Evolutionary conservation across 2,888 invertebrate species (phyloP).

Genomic region (Leucophora obtusa): DNA sequence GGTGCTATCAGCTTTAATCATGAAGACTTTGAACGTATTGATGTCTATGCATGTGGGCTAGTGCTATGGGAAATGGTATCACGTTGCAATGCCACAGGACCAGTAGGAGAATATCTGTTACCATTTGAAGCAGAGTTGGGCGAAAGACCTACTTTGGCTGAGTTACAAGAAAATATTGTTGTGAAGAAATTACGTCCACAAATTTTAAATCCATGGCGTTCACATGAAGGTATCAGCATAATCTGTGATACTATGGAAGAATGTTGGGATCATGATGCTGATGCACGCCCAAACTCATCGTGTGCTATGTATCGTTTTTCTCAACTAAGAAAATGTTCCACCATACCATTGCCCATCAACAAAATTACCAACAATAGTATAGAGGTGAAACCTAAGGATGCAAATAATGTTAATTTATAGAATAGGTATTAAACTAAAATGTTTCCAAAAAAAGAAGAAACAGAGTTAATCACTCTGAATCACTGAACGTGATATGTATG

Average conservation of each 20-base stretch:
- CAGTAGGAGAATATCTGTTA: conserved; percentile 92
- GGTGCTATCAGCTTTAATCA: conserved; percentile 97
- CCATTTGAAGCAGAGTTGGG: conserved; percentile 96
- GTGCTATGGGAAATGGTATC: conserved; percentile 97
- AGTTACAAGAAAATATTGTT: conserved; percentile 97
- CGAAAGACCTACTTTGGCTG: conserved; percentile 92
- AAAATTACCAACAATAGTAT: no score
- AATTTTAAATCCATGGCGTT: no score
- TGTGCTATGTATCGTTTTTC: conserved; percentile 93
- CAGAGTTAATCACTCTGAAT: no score
- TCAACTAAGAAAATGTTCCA: conserved; percentile 77
- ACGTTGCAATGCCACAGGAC: conserved; percentile 85
- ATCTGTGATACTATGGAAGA: no score
- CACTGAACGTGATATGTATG: background rate
- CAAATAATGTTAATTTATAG: conserved; percentile 76
- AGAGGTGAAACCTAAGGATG: conserved; percentile 66
- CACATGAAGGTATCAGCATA: no score
- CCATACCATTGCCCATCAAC: no score
- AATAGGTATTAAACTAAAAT: conserved; percentile 76
- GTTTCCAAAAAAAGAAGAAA: no score
- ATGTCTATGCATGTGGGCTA: conserved; percentile 98
- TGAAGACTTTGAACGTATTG: conserved; percentile 96
- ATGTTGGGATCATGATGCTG: conserved; percentile 99
- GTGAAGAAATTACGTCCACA: no score
- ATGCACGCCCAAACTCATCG: conserved; percentile 96